phyloP scores from a whole-genome alignment of 2,888 invertebrate species.

The Drosophila anomalata region DNA sequence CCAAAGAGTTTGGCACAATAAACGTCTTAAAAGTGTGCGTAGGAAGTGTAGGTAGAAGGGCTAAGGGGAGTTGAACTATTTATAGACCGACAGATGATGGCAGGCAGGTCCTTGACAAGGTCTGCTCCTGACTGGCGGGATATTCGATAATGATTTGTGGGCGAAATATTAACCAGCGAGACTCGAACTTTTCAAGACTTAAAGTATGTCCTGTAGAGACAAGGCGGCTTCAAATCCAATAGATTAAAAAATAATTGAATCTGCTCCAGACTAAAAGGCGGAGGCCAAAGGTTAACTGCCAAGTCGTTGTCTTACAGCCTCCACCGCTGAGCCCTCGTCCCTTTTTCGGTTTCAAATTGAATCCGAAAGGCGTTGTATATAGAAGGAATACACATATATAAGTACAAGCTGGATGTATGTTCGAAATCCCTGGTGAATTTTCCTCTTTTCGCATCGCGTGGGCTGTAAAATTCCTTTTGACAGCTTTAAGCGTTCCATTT shows the following conservation, averaged over 20 bases:
- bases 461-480: slow-evolving; percentile 63
- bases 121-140: not conserved
- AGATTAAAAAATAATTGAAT: slow-evolving; percentile 73
- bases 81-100: slow-evolving; percentile 8
- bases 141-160: slow-evolving; percentile 10
- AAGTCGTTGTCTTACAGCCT: slow-evolving; percentile 44
- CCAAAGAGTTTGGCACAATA: slow-evolving; percentile 6
- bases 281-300: slow-evolving; percentile 50
- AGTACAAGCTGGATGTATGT: slow-evolving; percentile 19
- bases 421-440: slow-evolving; percentile 34
- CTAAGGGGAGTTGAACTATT: slow-evolving; percentile 29
- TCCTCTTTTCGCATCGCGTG: slow-evolving; percentile 30
- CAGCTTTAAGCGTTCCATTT: slow-evolving; percentile 55
- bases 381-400: slow-evolving; percentile 14
- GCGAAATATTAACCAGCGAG: not conserved
- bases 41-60: slow-evolving; percentile 4
- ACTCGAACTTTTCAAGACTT: not conserved
- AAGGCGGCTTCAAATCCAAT: slow-evolving; percentile 56
- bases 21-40: slow-evolving; percentile 25
- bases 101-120: slow-evolving; percentile 21
- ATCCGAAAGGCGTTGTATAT: slow-evolving; percentile 45
- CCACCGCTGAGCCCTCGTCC: slow-evolving; percentile 10
- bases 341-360: slow-evolving; percentile 60
- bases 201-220: no score
- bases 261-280: slow-evolving; percentile 33